These are phyloP conservation scores for Mycteria americana DNA, from an alignment of 2,797 vertebrate genomes.

Conservation along the genomic window DNA sequence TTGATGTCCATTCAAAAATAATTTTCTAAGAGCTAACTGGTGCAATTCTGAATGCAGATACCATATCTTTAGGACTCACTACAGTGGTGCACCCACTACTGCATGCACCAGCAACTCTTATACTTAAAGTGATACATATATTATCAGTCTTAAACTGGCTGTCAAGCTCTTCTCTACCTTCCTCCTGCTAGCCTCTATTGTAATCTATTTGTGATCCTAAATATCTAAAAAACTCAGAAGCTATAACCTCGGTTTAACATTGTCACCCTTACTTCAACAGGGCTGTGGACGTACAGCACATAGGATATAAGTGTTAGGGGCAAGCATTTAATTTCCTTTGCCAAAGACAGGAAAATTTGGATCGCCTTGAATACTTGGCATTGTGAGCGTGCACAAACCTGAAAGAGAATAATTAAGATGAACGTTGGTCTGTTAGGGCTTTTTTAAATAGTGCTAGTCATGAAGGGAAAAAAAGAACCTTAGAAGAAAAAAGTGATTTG, in stretches of 20 bases:
- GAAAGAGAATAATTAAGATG: constrained; percentile 49
- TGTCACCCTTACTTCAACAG: background rate
- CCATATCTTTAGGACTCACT: background rate
- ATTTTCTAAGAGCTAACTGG: background rate
- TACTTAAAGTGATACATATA: background rate
- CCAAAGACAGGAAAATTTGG: constrained; percentile 4
- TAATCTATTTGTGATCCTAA: background rate
- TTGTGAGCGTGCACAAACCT: background rate
- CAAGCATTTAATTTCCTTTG: background rate
- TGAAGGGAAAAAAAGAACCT: background rate
- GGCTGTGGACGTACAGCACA: background rate
- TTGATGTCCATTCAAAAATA: background rate
- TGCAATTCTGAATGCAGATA: background rate
- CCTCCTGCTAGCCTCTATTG: background rate
- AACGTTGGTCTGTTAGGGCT: constrained; percentile 16
- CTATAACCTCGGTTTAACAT: background rate
- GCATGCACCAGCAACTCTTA: background rate
- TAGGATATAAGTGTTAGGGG: background rate
- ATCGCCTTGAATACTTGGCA: constrained; percentile 31
- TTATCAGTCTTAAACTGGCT: background rate
- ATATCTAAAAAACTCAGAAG: background rate
- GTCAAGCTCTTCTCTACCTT: background rate
- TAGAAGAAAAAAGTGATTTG: constrained; percentile 34
- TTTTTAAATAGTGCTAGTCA: constrained; percentile 56
- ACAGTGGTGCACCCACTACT: background rate